Percentiles rank a stretch among this genome's conserved stretches.
These are phyloP conservation scores for Anolis sagrei DNA, from an alignment of 2,113 vertebrate species.

Conservation along the genomic window DNA sequence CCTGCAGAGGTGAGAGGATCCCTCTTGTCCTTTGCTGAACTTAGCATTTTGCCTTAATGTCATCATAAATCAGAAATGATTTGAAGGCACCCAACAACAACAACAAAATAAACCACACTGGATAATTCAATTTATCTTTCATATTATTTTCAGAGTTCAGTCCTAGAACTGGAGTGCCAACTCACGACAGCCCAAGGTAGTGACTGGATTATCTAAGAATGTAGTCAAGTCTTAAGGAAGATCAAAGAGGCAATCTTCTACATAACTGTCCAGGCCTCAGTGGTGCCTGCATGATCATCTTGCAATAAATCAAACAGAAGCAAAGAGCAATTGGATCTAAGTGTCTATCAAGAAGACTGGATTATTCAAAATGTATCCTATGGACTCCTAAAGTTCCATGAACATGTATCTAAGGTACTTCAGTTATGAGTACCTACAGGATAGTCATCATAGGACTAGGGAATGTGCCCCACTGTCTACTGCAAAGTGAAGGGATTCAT, in stretches of 20 bases:
- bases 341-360: neutral
- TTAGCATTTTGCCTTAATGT: too few relatives aligned
- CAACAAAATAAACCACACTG: constrained; percentile 26
- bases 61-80: too few relatives aligned
- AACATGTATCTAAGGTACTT: neutral
- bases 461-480: neutral
- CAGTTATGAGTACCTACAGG: neutral
- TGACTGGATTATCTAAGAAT: constrained; percentile 20
- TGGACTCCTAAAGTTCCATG: neutral
- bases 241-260: constrained; percentile 8
- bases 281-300: neutral
- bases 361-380: neutral
- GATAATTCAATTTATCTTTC: constrained; percentile 35
- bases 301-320: neutral
- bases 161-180: neutral
- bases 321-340: neutral
- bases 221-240: accelerated
- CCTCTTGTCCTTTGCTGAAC: too few relatives aligned
- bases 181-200: constrained; percentile 8
- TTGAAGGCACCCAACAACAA: too few relatives aligned
- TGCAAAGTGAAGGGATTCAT: neutral
- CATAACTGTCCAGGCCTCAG: neutral
- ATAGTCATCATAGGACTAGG: neutral
- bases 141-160: constrained; percentile 12
- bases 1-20: too few relatives aligned